Percentiles rank a stretch among this genome's conserved stretches.
Evolutionary conservation across 2,797 vertebrate genomes (phyloP).

Genomic region (Pelochelys cantorii): DNA sequence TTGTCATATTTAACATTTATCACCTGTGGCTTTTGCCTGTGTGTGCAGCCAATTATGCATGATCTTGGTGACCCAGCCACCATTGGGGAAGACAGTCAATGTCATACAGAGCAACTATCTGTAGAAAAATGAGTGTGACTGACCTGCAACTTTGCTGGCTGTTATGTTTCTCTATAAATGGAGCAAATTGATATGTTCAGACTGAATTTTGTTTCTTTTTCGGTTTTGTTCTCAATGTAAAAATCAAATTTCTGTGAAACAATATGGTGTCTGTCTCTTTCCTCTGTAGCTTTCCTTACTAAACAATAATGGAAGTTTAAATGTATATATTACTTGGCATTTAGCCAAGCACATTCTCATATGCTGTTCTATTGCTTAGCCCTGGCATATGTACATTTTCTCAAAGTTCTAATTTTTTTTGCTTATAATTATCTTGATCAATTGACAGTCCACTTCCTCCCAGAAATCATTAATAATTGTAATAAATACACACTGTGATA

Average conservation of each 20-base stretch:
- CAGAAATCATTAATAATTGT: neutral
- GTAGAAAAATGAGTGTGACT: neutral
- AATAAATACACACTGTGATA: neutral
- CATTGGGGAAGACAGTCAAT: neutral
- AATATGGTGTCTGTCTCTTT: neutral
- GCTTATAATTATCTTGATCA: neutral
- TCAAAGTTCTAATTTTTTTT: neutral
- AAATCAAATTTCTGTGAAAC: neutral
- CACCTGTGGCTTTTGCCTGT: neutral
- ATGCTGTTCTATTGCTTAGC: neutral
- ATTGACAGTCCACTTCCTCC: neutral
- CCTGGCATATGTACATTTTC: neutral
- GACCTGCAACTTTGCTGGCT: neutral
- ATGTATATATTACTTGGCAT: neutral
- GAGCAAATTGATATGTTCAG: neutral
- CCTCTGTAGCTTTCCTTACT: neutral
- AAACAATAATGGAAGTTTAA: neutral
- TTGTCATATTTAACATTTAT: fast-evolving
- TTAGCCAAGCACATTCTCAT: neutral
- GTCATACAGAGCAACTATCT: neutral
- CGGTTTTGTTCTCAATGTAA: neutral
- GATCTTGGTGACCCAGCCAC: neutral
- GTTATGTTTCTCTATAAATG: neutral
- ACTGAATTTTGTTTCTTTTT: neutral
- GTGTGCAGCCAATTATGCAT: neutral